Evolutionary conservation across 2,113 vertebrate species (phyloP).

Genomic region (Scatophagus argus): DNA sequence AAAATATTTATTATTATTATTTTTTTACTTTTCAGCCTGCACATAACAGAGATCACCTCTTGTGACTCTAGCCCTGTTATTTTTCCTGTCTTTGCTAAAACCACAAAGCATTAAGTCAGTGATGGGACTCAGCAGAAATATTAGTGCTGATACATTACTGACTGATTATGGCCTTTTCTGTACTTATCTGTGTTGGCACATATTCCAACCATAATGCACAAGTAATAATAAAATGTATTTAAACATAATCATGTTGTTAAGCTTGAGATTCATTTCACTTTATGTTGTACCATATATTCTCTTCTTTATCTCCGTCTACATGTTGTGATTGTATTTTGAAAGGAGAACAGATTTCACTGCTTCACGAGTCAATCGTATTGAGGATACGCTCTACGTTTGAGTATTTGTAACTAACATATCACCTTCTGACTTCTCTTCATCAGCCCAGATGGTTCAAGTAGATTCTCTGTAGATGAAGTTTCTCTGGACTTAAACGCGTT

Average conservation of each 20-base stretch:
- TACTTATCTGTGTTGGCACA: slow-evolving; percentile 61
- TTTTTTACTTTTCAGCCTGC: slow-evolving; percentile 8
- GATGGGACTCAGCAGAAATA: slow-evolving; percentile 44
- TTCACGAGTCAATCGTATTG: not conserved
- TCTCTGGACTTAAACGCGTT: not conserved
- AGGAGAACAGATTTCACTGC: not conserved
- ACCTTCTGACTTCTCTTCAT: not conserved
- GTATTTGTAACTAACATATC: not conserved
- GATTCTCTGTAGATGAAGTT: not conserved
- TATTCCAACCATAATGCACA: slow-evolving; percentile 56
- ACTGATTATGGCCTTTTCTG: slow-evolving; percentile 50
- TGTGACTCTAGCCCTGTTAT: not conserved
- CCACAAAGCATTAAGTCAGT: slow-evolving; percentile 29
- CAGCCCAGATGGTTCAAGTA: not conserved
- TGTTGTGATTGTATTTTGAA: slow-evolving; percentile 27
- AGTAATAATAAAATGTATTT: slow-evolving; percentile 58
- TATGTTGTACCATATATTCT: not conserved
- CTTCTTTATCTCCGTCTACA: not conserved
- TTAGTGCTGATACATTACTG: slow-evolving; percentile 34
- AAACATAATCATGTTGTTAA: slow-evolving; percentile 2
- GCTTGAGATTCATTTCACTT: slow-evolving; percentile 5
- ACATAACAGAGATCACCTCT: not conserved
- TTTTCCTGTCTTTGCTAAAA: slow-evolving; percentile 18
- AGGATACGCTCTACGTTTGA: not conserved
- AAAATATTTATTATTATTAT: slow-evolving; percentile 28